These are phyloP conservation scores for Argya squamiceps DNA, from an alignment of 2,797 vertebrate genomes.

Conservation along the genomic window DNA sequence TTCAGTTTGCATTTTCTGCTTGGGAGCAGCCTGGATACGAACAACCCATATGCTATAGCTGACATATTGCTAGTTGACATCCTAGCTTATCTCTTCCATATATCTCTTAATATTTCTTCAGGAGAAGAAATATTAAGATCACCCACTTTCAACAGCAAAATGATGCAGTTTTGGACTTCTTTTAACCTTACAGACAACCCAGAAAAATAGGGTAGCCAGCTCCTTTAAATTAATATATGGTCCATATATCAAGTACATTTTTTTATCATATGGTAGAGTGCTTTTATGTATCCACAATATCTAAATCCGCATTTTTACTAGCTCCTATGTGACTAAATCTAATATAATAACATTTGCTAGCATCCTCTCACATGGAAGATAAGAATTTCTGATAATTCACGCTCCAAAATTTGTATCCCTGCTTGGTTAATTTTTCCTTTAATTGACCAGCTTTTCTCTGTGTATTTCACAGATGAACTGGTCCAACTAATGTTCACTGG, in stretches of 20 bases:
- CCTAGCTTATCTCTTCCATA: background rate
- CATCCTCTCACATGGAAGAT: background rate
- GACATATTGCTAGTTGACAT: background rate
- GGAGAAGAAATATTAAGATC: background rate
- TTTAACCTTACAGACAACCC: background rate
- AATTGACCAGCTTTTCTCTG: background rate
- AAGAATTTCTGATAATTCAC: background rate
- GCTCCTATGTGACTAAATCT: background rate
- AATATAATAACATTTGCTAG: background rate
- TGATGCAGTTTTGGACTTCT: background rate
- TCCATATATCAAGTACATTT: background rate
- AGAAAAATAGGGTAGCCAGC: background rate
- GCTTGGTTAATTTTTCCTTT: background rate
- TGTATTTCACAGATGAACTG: background rate
- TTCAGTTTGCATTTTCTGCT: background rate
- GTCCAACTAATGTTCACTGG: background rate
- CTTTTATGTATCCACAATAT: background rate
- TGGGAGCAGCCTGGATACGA: background rate
- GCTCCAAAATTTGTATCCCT: background rate
- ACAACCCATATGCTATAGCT: background rate
- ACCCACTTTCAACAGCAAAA: background rate
- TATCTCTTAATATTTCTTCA: too few relatives aligned
- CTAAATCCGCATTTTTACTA: background rate
- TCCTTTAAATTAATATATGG: background rate
- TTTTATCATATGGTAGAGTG: background rate